A percentile compares a stretch with the other conserved stretches of the same genome.
phyloP scores from a whole-genome alignment of 1,140 invertebrate species.

The Achatina immaculata region DNA sequence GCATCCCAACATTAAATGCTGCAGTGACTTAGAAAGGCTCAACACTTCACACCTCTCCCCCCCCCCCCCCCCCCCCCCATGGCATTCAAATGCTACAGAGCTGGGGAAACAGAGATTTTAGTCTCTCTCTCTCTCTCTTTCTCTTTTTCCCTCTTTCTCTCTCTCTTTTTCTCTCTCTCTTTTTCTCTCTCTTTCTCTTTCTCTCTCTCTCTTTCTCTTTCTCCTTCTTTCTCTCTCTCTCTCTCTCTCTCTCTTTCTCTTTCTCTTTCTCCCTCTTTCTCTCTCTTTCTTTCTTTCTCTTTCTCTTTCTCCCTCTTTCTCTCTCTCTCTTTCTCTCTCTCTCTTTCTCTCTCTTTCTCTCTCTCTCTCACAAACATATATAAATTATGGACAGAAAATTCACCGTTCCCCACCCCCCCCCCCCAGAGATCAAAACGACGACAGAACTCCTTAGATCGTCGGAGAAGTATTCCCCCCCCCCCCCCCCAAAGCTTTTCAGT shows the following conservation, averaged over 20 bases:
- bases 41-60: too few relatives aligned
- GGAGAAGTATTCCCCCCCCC: too few relatives aligned
- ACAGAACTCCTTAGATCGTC: too few relatives aligned
- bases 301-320: slow-evolving; percentile 34
- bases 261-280: slow-evolving; percentile 1
- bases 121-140: slow-evolving; percentile 18
- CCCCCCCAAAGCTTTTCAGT: too few relatives aligned
- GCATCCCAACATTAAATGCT: too few relatives aligned
- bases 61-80: not conserved
- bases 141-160: slow-evolving; percentile 20
- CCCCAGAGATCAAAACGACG: too few relatives aligned
- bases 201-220: slow-evolving; percentile 8
- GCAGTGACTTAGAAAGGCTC: too few relatives aligned
- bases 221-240: slow-evolving; percentile 19
- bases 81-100: too few relatives aligned
- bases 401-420: too few relatives aligned
- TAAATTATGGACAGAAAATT: too few relatives aligned
- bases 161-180: slow-evolving; percentile 34
- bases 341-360: slow-evolving; percentile 23
- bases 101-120: not conserved
- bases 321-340: slow-evolving; percentile 32
- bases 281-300: slow-evolving; percentile 15
- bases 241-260: slow-evolving; percentile 17
- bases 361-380: too few relatives aligned
- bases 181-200: slow-evolving; percentile 22